Percentiles rank a stretch among this genome's conserved stretches.
Conservation (phyloP, 2,888 invertebrate genomes). For the Xylophagus ater region DNA sequence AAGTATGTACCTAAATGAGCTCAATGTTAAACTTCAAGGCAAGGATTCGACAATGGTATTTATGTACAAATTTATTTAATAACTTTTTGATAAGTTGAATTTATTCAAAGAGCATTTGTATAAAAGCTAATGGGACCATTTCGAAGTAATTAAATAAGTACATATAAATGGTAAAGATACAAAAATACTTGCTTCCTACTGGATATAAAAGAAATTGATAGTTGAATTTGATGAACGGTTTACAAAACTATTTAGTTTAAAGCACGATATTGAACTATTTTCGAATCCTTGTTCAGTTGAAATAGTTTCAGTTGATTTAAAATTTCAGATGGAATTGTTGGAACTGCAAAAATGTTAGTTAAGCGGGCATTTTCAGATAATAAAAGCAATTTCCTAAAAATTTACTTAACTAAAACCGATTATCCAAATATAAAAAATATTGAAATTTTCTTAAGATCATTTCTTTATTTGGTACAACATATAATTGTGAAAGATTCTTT, state of each 20-base stretch:
- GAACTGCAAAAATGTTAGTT: background rate
- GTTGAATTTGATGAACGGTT: background rate
- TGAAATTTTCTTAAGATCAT: background rate
- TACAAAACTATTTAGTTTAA: background rate
- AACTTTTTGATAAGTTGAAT: background rate
- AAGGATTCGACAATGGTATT: background rate
- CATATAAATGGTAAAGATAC: background rate
- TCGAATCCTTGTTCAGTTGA: background rate
- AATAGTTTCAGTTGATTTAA: background rate
- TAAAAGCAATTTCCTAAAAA: background rate
- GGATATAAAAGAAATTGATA: background rate
- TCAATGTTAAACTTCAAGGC: conserved; percentile 5
- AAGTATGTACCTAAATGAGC: conserved; percentile 4
- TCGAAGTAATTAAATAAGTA: background rate
- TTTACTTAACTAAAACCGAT: background rate
- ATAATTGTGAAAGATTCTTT: background rate
- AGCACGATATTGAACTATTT: background rate
- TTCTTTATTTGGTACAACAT: background rate
- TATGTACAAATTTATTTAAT: too few species aligned
- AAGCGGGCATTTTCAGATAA: background rate
- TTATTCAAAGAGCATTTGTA: background rate
- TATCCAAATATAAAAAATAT: too few species aligned
- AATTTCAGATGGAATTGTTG: background rate
- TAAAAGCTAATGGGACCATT: background rate
- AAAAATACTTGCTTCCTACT: background rate